Evolutionary conservation across 2,797 vertebrate species (phyloP).

Genomic region (Anabas testudineus): DNA sequence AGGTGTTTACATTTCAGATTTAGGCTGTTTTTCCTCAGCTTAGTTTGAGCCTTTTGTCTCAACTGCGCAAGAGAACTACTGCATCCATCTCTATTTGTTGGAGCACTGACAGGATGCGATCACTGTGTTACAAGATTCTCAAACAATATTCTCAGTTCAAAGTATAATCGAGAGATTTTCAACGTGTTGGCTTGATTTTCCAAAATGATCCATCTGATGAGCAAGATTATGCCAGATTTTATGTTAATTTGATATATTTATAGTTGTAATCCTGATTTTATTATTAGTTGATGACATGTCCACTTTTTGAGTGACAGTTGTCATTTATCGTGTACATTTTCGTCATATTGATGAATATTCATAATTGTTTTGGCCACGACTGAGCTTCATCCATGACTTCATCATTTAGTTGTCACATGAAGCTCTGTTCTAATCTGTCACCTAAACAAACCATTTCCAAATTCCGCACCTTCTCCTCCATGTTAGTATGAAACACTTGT

Average conservation of each 20-base stretch:
- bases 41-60: slow-evolving; percentile 59
- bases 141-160: slow-evolving; percentile 21
- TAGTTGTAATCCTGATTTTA: background rate
- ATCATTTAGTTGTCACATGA: background rate
- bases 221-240: background rate
- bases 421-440: slow-evolving; percentile 21
- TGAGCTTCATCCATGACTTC: slow-evolving; percentile 15
- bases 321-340: background rate
- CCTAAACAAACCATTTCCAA: slow-evolving; percentile 14
- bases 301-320: background rate
- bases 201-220: slow-evolving; percentile 16
- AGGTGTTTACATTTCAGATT: slow-evolving; percentile 65
- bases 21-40: slow-evolving; percentile 60
- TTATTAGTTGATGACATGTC: background rate
- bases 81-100: slow-evolving; percentile 50
- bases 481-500: slow-evolving; percentile 59
- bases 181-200: slow-evolving; percentile 27
- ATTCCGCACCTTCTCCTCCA: slow-evolving; percentile 46
- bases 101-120: slow-evolving; percentile 30
- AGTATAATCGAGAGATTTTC: slow-evolving; percentile 22
- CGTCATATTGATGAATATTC: background rate
- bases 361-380: background rate
- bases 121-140: slow-evolving; percentile 22
- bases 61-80: slow-evolving; percentile 58
- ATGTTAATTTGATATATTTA: background rate